Evolutionary conservation across 2,113 vertebrate species (phyloP).

Genomic region (Zosterops japonicus): DNA sequence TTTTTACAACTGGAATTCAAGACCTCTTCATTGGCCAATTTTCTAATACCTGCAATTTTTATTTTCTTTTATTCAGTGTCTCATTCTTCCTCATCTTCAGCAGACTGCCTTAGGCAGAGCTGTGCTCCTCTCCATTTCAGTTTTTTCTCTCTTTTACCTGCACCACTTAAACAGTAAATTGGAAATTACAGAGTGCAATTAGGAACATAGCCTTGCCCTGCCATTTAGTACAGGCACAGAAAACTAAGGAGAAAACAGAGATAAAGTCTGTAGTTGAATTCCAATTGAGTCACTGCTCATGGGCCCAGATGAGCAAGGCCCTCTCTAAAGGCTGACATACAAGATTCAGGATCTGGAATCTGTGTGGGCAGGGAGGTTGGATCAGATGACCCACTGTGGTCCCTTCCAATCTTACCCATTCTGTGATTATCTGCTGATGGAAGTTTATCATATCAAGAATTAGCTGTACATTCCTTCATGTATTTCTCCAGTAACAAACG

Average conservation of each 20-base stretch:
- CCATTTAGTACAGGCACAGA: neutral
- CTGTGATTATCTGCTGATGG: neutral
- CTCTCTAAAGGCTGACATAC: neutral
- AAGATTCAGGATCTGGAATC: neutral
- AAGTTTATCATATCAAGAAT: neutral
- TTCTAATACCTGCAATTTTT: slow-evolving; percentile 14
- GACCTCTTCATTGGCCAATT: slow-evolving; percentile 17
- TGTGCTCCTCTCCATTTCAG: neutral
- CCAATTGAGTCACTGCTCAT: neutral
- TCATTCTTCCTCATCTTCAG: neutral
- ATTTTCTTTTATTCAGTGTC: neutral
- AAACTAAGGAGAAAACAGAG: neutral
- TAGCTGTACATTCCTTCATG: neutral
- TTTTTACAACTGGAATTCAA: slow-evolving; percentile 9
- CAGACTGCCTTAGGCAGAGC: neutral
- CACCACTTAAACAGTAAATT: neutral
- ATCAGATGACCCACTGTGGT: neutral
- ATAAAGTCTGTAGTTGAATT: neutral
- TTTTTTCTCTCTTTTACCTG: neutral
- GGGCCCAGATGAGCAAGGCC: neutral
- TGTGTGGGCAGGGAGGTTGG: neutral
- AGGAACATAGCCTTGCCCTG: neutral
- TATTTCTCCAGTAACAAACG: neutral
- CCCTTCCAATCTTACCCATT: neutral
- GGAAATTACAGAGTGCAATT: neutral